phyloP scores from a whole-genome alignment of 2,113 vertebrate species.

The Nibea coibor region DNA sequence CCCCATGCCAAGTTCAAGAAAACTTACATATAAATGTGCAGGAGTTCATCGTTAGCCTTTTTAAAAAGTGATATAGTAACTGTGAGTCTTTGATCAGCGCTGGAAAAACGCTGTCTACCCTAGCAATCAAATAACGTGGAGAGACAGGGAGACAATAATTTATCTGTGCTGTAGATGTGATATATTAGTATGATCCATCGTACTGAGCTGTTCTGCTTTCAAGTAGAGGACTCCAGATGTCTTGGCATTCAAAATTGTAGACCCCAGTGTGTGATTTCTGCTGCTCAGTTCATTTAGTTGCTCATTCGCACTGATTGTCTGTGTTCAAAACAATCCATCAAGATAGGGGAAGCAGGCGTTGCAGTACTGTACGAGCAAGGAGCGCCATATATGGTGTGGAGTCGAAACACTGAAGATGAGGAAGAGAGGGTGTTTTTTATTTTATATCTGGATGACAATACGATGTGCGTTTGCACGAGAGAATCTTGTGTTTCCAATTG shows the following conservation, averaged over 20 bases:
- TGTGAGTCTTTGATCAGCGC: conserved; percentile 41
- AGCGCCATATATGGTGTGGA: conserved; percentile 32
- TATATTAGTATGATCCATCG: conserved; percentile 51
- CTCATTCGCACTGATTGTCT: conserved; percentile 58
- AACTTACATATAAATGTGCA: background rate
- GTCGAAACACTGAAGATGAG: conserved; percentile 2
- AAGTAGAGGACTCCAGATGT: conserved; percentile 57
- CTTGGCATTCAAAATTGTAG: conserved; percentile 44
- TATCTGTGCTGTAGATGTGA: conserved; percentile 45
- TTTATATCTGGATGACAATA: conserved; percentile 23
- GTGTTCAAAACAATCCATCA: conserved; percentile 65
- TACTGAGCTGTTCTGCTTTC: conserved; percentile 40
- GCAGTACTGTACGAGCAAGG: background rate
- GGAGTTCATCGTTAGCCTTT: background rate
- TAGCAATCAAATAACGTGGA: conserved; percentile 39
- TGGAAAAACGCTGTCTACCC: conserved; percentile 19
- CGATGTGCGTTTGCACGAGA: background rate
- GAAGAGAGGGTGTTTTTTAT: conserved; percentile 12
- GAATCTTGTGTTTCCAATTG: conserved; percentile 80
- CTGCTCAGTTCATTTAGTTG: conserved; percentile 53
- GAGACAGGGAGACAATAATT: conserved; percentile 36
- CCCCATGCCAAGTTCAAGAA: background rate
- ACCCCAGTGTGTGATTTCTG: conserved; percentile 54
- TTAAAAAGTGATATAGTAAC: background rate
- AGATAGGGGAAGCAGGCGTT: background rate